phyloP scores from a whole-genome alignment of 2,888 invertebrate species.

The Eumacrocentrus americanus region DNA sequence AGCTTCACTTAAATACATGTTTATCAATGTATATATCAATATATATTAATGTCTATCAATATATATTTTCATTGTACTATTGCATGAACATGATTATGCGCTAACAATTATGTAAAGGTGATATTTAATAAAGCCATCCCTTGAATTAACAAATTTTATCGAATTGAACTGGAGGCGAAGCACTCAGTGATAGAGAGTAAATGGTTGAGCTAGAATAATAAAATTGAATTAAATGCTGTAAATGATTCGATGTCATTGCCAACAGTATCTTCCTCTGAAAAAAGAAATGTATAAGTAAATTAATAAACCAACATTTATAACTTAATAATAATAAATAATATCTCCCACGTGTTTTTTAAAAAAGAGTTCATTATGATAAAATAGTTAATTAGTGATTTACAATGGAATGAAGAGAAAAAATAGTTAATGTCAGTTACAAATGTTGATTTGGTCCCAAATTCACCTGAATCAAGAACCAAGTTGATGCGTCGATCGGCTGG shows the following conservation, averaged over 20 bases:
- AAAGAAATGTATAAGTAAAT: slow-evolving; percentile 32
- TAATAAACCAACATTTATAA: slow-evolving; percentile 57
- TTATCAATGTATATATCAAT: not conserved
- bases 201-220: not conserved
- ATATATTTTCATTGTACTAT: not conserved
- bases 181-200: no score
- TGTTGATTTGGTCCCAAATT: slow-evolving; percentile 61
- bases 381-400: slow-evolving; percentile 1
- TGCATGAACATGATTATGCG: slow-evolving; percentile 5
- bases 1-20: not conserved
- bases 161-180: no score
- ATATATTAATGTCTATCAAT: not conserved
- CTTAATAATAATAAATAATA: slow-evolving; percentile 23
- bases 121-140: not conserved
- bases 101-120: not conserved
- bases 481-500: slow-evolving; percentile 50
- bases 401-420: slow-evolving; percentile 9
- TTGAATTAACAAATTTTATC: slow-evolving; percentile 2
- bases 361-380: not conserved
- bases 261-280: not conserved
- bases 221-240: not conserved
- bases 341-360: not conserved
- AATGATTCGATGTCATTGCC: not conserved
- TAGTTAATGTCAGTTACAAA: slow-evolving; percentile 48
- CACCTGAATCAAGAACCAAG: slow-evolving; percentile 60